Base-by-base conservation (phyloP, 2,113 vertebrate genomes). In the Gavia stellata region DNA sequence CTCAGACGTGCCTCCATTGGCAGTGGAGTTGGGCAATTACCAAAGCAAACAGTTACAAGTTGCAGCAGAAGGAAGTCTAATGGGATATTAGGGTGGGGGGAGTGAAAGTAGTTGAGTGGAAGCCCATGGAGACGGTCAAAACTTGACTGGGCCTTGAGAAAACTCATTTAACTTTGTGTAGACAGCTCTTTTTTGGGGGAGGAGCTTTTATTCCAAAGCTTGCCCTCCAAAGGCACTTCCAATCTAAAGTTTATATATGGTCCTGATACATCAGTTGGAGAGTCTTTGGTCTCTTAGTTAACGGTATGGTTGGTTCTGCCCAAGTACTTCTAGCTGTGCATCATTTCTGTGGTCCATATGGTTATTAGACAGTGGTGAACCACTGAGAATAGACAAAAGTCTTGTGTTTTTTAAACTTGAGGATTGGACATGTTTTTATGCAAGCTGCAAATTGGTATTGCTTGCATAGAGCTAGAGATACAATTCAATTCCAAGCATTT, bases 101-200 rank as follows among this genome's bases (percentile, higher is more conserved):
- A 67, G 20, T 83, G 44, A 72, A 80, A 61, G 20, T 72, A 36
- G 12, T 42, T 65, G 42, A 55, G 10, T 83, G 53, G 63, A 90
- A 92, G 38, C 50, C 29, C 0, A 0, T 4, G 15, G 38, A 42
- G 34, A 28, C 0, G 1, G 68, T 83, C 63, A 53, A 4, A 84
- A 53, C 14, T 42, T 79, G 55, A 28, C 50, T 50, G 34, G 53
- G 40, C 34, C 49, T 83, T 56, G 49, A 73, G 40, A 45, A 61
- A 81, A 38, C 26, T 56, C 2, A 0, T 44, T 59, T 62, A 44
- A 50, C 17, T 85, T 55, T 44, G 9, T 58, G 38, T 59, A n/a
- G 34, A 29, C 17, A 36, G 17, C 17, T 90, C 14, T 40, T 34
- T 50, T 20, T n/a, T 6, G 2, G 7, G 11, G 17, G 17, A 24